phyloP scores from a whole-genome alignment of 1,140 invertebrate genomes.

The Mercenaria mercenaria region DNA sequence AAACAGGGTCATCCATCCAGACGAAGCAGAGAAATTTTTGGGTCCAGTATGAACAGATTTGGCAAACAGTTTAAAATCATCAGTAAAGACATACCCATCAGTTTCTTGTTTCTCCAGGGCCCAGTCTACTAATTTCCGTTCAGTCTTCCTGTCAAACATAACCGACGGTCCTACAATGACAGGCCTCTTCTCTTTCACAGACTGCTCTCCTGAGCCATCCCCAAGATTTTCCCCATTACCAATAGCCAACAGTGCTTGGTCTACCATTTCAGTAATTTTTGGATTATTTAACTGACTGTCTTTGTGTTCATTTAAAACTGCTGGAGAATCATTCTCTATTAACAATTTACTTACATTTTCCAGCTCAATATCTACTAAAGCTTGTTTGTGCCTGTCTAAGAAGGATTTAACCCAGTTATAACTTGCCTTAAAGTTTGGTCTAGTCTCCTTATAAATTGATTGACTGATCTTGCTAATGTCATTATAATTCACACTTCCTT shows the following conservation, averaged over 20 bases:
- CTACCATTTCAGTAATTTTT: conserved; percentile 54
- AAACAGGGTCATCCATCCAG: conserved; percentile 59
- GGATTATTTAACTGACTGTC: conserved; percentile 10
- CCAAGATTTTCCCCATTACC: neutral
- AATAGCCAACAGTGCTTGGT: conserved; percentile 52
- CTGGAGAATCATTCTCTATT: conserved; percentile 24
- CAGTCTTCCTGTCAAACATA: conserved; percentile 57
- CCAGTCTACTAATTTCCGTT: conserved; percentile 52
- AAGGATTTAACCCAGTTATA: conserved; percentile 56
- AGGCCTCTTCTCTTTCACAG: conserved; percentile 3
- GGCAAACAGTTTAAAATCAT: conserved; percentile 63
- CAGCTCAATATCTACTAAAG: conserved; percentile 41
- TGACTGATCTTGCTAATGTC: conserved; percentile 59
- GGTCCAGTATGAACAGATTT: conserved; percentile 58
- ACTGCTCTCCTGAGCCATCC: neutral
- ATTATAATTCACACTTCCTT: conserved; percentile 64
- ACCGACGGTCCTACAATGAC: conserved; percentile 57
- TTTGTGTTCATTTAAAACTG: neutral
- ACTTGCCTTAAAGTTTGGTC: conserved; percentile 56
- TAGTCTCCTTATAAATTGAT: conserved; percentile 59
- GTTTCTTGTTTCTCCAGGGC: conserved; percentile 38
- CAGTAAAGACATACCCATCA: conserved; percentile 62
- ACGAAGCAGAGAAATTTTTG: conserved; percentile 56
- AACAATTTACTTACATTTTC: conserved; percentile 63
- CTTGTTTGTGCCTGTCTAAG: conserved; percentile 34